phyloP scores from a whole-genome alignment of 2,797 vertebrate species.

The Cossypha heuglini region DNA sequence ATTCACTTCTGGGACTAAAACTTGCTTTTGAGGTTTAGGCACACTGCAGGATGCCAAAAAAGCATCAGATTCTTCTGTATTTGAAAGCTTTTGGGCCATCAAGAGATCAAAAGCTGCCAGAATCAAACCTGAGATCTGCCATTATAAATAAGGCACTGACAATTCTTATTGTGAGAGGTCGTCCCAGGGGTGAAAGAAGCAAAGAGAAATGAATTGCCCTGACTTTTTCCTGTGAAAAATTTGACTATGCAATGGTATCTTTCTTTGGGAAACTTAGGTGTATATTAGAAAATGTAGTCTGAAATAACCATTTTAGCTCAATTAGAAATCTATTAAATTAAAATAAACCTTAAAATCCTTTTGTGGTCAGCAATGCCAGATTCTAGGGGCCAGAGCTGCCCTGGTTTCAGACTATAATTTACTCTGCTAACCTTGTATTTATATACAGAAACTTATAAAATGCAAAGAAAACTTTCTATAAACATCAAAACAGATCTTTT shows the following conservation, averaged over 20 bases:
- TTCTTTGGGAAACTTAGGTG: not conserved
- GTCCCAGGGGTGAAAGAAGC: conserved; percentile 48
- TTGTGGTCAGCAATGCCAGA: not conserved
- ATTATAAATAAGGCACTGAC: conserved; percentile 76
- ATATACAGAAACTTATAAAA: not conserved
- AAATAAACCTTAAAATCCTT: not conserved
- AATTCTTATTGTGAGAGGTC: conserved; percentile 69
- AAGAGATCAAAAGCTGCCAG: conserved; percentile 84
- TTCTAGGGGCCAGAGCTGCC: not conserved
- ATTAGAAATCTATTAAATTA: not conserved
- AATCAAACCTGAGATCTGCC: conserved; percentile 83
- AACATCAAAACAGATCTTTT: not conserved
- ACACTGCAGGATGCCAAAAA: conserved; percentile 67
- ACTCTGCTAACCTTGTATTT: not conserved
- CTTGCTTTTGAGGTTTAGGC: conserved; percentile 69
- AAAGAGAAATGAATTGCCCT: conserved; percentile 30
- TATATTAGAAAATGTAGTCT: not conserved
- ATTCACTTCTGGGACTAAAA: conserved; percentile 71
- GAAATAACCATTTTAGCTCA: not conserved
- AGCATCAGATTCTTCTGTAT: conserved; percentile 67
- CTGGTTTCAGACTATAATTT: not conserved
- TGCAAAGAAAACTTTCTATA: not conserved
- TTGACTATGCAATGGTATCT: not conserved
- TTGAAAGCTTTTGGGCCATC: conserved; percentile 78
- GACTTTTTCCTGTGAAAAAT: conserved; percentile 2